Evolutionary conservation across 2,888 invertebrate genomes (phyloP).

Genomic region (Agrotis puta): DNA sequence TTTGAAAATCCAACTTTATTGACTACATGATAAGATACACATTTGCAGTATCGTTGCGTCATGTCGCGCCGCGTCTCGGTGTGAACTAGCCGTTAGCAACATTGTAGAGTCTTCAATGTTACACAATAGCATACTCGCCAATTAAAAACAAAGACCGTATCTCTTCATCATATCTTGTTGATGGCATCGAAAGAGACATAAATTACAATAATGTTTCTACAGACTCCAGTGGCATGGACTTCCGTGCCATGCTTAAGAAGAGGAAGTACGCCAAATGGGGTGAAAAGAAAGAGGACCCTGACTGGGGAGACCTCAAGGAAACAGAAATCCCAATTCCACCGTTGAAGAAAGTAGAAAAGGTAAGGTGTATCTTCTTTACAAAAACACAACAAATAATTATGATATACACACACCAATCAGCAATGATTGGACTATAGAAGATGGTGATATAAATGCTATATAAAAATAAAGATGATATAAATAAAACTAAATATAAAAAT

Average conservation of each 20-base stretch:
- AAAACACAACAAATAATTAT: conserved; percentile 18
- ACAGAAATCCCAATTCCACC: conserved; percentile 96
- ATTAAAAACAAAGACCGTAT: conserved; percentile 1
- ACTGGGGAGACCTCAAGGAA: conserved; percentile 98
- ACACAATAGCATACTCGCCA: not conserved
- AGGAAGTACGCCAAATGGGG: conserved; percentile 98
- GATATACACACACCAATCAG: conserved; percentile 15
- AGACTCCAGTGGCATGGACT: conserved; percentile 99
- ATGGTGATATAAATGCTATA: conserved; percentile 81
- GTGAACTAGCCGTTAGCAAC: no score
- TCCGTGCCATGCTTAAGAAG: conserved; percentile 99
- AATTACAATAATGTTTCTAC: conserved; percentile 32
- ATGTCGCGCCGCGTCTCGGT: no score
- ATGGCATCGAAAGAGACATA: not conserved
- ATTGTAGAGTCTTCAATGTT: no score
- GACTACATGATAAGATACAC: no score
- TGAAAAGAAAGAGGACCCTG: conserved; percentile 97
- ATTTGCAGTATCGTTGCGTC: no score
- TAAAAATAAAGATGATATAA: conserved; percentile 49
- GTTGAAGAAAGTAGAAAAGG: conserved; percentile 98
- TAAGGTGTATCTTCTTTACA: conserved; percentile 85
- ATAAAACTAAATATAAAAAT: conserved; percentile 65
- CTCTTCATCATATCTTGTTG: not conserved
- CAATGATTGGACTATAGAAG: conserved; percentile 60
- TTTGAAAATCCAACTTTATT: no score